Percentiles rank a stretch among this genome's conserved stretches.
These are phyloP conservation scores for Aphodius granarius DNA, from an alignment of 2,888 invertebrate species.

Conservation along the genomic window DNA sequence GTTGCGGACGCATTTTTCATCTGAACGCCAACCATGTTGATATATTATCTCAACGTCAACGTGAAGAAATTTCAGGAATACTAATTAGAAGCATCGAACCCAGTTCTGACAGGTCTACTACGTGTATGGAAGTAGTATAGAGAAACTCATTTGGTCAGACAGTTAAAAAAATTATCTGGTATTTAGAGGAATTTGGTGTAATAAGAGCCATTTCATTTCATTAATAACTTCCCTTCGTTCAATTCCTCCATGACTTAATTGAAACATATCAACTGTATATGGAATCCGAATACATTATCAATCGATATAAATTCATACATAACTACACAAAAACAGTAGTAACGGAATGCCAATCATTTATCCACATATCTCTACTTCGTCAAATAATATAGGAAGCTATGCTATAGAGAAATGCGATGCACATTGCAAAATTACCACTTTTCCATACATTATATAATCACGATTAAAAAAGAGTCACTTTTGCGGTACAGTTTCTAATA, in stretches of 20 bases:
- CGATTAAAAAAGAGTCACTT: background rate
- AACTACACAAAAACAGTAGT: background rate
- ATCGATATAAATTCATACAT: background rate
- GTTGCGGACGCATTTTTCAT: background rate
- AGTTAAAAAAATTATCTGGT: no score
- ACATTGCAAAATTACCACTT: background rate
- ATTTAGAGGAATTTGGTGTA: no score
- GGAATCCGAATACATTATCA: background rate
- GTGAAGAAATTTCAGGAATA: background rate
- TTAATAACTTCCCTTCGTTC: background rate
- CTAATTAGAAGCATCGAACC: background rate
- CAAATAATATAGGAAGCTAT: background rate
- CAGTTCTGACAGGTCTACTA: background rate
- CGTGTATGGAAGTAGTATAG: background rate
- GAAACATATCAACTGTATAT: background rate
- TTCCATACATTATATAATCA: background rate
- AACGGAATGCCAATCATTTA: background rate
- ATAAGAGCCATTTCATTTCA: background rate
- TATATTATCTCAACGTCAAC: background rate
- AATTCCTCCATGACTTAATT: background rate
- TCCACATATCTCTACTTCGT: background rate
- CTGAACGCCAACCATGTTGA: background rate
- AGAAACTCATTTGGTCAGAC: background rate
- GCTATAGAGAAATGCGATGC: background rate
- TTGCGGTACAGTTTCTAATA: background rate